phyloP scores from a whole-genome alignment of 2,113 vertebrate genomes.

The Catharus bicknelli region DNA sequence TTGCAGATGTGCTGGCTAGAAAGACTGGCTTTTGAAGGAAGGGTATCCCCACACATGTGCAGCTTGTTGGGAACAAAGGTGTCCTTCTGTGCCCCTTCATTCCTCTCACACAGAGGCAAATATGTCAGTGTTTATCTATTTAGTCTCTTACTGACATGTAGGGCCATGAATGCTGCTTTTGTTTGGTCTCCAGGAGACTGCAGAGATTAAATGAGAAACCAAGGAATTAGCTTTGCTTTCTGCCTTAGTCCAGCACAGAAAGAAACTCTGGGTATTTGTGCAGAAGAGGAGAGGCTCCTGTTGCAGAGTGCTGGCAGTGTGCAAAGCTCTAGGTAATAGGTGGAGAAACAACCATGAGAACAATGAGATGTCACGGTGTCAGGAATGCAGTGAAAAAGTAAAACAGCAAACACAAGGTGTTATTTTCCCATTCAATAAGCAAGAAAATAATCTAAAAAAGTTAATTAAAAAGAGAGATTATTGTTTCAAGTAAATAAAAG shows the following conservation, averaged over 20 bases:
- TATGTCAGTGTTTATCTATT: neutral
- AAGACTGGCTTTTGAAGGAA: neutral
- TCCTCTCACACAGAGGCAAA: neutral
- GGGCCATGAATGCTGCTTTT: conserved; percentile 15
- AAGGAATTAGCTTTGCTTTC: neutral
- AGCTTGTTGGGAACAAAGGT: neutral
- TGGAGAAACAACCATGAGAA: neutral
- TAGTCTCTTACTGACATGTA: neutral
- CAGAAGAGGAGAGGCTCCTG: neutral
- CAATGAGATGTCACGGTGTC: neutral
- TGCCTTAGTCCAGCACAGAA: neutral
- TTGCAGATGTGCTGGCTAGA: conserved; percentile 4
- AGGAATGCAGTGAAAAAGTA: neutral
- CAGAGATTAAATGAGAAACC: neutral
- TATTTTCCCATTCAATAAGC: neutral
- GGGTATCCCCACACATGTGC: neutral
- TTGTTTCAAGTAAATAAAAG: neutral
- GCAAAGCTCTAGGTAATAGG: neutral
- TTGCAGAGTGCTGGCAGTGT: neutral
- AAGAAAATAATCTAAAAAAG: neutral
- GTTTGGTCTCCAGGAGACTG: neutral
- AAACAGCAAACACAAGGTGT: neutral
- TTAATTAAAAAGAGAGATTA: neutral
- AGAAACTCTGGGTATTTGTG: neutral
- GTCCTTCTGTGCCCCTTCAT: neutral